Conservation (phyloP, 1,140 invertebrate genomes). For the Bombus turneri region DNA sequence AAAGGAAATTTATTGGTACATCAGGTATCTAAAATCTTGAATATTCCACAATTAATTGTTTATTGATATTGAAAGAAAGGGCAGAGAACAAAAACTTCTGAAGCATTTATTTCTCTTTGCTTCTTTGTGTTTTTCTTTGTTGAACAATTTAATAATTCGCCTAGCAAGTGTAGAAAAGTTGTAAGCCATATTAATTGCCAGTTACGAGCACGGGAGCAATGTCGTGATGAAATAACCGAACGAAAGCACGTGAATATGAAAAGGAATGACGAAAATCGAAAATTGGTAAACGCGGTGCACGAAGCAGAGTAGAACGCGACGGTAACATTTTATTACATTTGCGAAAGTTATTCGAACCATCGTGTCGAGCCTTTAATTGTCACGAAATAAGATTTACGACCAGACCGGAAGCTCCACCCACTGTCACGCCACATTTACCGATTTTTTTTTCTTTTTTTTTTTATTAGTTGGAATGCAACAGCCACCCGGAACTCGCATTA, state of each 20-base stretch:
- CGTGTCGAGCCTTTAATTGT: conserved; percentile 36
- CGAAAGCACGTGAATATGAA: background rate
- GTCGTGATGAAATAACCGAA: background rate
- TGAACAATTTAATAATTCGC: background rate
- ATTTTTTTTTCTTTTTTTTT: background rate
- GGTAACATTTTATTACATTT: conserved; percentile 23
- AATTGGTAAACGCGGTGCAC: background rate
- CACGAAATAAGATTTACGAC: conserved; percentile 57
- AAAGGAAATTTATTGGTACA: too few relatives aligned
- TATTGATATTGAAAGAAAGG: background rate
- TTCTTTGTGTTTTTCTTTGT: too few relatives aligned
- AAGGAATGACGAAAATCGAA: background rate
- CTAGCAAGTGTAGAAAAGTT: background rate
- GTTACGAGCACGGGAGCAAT: background rate
- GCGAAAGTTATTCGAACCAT: conserved; percentile 9
- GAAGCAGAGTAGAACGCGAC: background rate
- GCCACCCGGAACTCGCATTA: background rate
- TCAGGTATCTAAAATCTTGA: background rate
- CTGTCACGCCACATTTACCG: conserved; percentile 44
- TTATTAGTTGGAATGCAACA: conserved; percentile 9
- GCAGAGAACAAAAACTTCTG: too few relatives aligned
- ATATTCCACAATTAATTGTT: background rate
- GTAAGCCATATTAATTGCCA: background rate
- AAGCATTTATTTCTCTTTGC: too few relatives aligned
- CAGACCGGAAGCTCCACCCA: background rate